A percentile compares a stretch with the other conserved stretches of the same genome.
Conservation (phyloP, 2,113 vertebrate species). For the Oncorhynchus tshawytscha region DNA sequence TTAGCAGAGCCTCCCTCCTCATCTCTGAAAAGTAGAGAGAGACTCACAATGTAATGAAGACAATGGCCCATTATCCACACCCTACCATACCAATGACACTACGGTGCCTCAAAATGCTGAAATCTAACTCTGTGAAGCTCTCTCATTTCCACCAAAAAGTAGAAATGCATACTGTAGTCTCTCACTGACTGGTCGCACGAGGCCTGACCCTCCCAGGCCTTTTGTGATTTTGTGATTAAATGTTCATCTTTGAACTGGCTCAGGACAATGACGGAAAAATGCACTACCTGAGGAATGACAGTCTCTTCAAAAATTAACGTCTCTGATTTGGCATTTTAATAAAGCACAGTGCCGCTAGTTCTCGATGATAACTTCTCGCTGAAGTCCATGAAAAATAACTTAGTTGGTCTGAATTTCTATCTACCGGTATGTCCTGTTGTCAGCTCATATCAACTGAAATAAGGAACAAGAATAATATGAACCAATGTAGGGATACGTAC, state of each 20-base stretch:
- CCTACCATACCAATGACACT: too few relatives aligned
- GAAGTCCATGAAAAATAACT: neutral
- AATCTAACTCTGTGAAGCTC: too few relatives aligned
- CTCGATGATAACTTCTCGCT: neutral
- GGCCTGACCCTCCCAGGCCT: too few relatives aligned
- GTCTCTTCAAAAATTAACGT: neutral
- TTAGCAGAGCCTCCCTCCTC: neutral
- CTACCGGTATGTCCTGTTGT: neutral
- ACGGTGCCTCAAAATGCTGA: too few relatives aligned
- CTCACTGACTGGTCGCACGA: neutral
- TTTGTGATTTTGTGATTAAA: conserved; percentile 10
- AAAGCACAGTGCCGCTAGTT: neutral
- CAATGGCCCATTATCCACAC: neutral
- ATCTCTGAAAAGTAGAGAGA: conserved; percentile 31
- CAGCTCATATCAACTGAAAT: neutral
- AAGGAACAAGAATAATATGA: neutral
- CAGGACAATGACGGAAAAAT: neutral
- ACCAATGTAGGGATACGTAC: neutral
- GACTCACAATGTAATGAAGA: neutral
- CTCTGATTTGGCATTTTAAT: conserved; percentile 8
- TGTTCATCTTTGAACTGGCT: neutral
- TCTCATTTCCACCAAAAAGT: too few relatives aligned
- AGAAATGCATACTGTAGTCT: neutral
- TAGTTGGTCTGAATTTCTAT: neutral
- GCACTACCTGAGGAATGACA: neutral